Conservation (phyloP, 92 coral and sea anemone species). For the Heteractis magnifica region DNA sequence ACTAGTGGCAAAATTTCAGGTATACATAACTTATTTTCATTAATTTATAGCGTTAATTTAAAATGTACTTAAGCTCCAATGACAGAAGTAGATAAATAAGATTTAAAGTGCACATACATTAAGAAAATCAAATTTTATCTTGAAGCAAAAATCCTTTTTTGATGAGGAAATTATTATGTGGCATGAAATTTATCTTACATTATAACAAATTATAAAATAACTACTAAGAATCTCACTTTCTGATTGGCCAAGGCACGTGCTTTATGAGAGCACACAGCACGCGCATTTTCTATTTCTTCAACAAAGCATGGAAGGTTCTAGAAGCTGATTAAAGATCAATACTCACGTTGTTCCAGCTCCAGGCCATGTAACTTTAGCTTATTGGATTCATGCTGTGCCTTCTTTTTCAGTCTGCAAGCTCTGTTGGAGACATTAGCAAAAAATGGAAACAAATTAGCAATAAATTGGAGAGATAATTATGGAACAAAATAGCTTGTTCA, state of each 20-base stretch:
- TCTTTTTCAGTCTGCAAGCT: constrained; percentile 96
- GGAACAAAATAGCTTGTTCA: not conserved
- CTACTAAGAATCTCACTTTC: too few species aligned
- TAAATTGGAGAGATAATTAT: not conserved
- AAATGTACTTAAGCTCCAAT: not conserved
- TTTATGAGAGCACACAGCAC: too few species aligned
- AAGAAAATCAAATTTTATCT: not conserved
- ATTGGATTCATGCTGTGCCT: constrained; percentile 97
- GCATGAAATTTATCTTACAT: not conserved
- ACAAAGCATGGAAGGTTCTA: not conserved
- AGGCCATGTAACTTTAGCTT: constrained; percentile 95
- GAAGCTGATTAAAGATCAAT: not conserved
- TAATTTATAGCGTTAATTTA: not conserved
- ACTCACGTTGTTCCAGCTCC: constrained; percentile 92
- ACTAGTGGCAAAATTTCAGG: not conserved
- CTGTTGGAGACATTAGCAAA: constrained; percentile 34
- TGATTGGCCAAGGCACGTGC: too few species aligned
- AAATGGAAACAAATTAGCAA: not conserved
- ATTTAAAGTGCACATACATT: not conserved
- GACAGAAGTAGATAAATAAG: too few species aligned
- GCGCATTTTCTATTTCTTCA: too few species aligned
- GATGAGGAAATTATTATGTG: not conserved
- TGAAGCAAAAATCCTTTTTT: not conserved
- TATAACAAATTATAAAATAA: too few species aligned
- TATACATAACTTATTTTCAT: not conserved